phyloP scores from a whole-genome alignment of 1,140 invertebrate genomes.

The Solenopsis fugax region DNA sequence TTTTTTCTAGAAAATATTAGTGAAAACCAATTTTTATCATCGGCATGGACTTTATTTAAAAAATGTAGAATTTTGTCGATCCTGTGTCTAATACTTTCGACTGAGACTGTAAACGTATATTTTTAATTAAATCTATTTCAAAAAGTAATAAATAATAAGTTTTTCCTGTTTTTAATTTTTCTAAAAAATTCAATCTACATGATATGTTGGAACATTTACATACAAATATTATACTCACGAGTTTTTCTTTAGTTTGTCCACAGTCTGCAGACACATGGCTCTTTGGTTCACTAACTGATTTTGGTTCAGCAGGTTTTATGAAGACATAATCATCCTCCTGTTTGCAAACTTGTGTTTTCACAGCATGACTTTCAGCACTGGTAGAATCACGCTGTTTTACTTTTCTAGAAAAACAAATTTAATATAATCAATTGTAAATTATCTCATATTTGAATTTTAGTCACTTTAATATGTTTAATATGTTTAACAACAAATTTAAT shows the following conservation, averaged over 20 bases:
- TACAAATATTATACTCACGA: constrained; percentile 70
- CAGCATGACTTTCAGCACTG: constrained; percentile 71
- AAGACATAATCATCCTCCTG: constrained; percentile 82
- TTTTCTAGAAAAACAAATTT: constrained; percentile 71
- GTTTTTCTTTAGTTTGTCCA: constrained; percentile 79
- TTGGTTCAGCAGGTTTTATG: constrained; percentile 81
- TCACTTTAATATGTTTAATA: neutral
- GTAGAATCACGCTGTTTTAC: constrained; percentile 80
- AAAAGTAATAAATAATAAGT: neutral
- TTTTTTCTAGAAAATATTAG: too few relatives aligned
- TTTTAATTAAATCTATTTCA: neutral
- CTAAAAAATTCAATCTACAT: neutral
- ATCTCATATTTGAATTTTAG: constrained; percentile 1
- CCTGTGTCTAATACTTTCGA: too few relatives aligned
- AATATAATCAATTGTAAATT: constrained; percentile 13
- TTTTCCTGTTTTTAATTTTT: neutral
- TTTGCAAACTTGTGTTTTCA: constrained; percentile 75
- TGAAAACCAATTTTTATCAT: too few relatives aligned
- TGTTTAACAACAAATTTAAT: neutral
- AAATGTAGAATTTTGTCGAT: too few relatives aligned
- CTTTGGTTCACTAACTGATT: constrained; percentile 75
- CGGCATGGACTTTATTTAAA: too few relatives aligned
- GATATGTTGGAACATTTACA: neutral
- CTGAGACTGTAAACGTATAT: neutral
- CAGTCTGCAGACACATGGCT: constrained; percentile 73